phyloP scores from a whole-genome alignment of 2,888 invertebrate genomes.

The Lasioglossum vierecki region DNA sequence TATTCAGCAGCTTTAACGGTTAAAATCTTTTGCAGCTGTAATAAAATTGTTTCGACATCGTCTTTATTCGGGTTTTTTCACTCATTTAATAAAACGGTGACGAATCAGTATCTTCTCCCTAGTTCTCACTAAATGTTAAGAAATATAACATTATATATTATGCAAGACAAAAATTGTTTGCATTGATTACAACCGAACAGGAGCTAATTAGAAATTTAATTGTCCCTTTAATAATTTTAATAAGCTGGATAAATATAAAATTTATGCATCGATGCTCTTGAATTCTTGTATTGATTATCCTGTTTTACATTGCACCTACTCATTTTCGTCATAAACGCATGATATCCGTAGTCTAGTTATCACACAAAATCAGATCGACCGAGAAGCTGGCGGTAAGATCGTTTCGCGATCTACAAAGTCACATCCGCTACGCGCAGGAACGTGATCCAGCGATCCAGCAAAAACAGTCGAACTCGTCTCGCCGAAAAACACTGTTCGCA shows the following conservation, averaged over 20 bases:
- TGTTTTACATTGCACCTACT: too few species aligned
- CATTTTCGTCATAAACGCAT: too few species aligned
- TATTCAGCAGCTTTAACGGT: background rate
- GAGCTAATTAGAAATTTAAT: too few species aligned
- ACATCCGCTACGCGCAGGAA: constrained; percentile 53
- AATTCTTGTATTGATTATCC: too few species aligned
- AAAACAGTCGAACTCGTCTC: constrained; percentile 51
- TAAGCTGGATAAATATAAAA: too few species aligned
- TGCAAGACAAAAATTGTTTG: too few species aligned
- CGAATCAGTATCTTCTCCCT: constrained; percentile 14
- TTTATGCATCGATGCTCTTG: too few species aligned
- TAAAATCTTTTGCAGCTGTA: background rate
- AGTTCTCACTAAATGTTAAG: background rate
- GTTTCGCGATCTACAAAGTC: constrained; percentile 51
- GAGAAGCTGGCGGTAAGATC: constrained; percentile 12
- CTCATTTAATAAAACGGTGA: background rate
- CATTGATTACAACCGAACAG: too few species aligned
- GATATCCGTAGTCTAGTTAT: background rate
- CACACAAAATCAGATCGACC: constrained; percentile 1
- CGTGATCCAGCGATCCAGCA: constrained; percentile 54
- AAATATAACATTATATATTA: too few species aligned
- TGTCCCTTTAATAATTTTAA: too few species aligned
- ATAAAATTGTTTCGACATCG: background rate
- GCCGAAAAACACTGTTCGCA: constrained; percentile 60
- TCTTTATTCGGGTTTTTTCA: constrained; percentile 9